Conservation (phyloP, 2,888 invertebrate species). For the Drosophila hawaiiensis region DNA sequence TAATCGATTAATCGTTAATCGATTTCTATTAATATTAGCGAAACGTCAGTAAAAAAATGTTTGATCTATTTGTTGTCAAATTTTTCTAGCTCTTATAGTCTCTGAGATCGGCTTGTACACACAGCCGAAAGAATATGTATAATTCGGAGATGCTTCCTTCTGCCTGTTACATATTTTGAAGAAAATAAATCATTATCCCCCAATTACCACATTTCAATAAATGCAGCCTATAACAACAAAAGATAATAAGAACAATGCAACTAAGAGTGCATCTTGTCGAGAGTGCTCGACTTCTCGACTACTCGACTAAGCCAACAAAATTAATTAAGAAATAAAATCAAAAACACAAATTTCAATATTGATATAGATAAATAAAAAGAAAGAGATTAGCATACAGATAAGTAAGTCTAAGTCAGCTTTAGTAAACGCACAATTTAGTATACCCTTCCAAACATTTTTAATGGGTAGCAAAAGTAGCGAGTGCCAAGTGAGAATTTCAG, state of each 20-base stretch:
- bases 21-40: neutral
- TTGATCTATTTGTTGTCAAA: neutral
- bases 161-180: neutral
- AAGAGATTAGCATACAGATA: neutral
- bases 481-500: neutral
- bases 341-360: neutral
- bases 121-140: neutral
- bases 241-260: neutral
- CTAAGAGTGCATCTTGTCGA: neutral
- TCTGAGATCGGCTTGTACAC: neutral
- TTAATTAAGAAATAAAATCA: neutral
- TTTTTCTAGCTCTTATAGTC: neutral
- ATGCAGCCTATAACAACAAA: neutral
- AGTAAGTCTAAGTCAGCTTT: neutral
- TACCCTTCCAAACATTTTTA: neutral
- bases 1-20: neutral
- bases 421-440: neutral
- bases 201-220: neutral
- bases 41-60: neutral
- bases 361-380: neutral
- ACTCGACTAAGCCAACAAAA: neutral
- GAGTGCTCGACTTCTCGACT: neutral
- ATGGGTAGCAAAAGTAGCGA: slow-evolving; percentile 16
- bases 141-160: neutral
- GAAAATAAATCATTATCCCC: neutral